Base-by-base conservation (phyloP, 2,113 vertebrate species). In the Eulemur rufifrons region DNA sequence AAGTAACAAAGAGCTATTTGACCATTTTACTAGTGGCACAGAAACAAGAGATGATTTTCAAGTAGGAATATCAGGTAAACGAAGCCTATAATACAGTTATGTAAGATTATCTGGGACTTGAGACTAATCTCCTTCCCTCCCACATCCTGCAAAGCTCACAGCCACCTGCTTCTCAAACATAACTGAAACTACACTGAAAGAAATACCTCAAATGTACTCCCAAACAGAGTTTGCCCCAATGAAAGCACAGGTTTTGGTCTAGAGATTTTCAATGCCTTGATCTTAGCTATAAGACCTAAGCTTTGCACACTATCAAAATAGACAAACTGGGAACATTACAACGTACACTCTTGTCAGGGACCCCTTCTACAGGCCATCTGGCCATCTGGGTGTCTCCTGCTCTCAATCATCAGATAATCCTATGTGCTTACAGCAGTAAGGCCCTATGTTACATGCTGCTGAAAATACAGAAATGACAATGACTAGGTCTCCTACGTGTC, bases 21-120 rank as follows among this genome's bases (percentile, higher is more conserved):
- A 81, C 39, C 29, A 50, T n/a, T 82, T 89, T 32, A 50, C 25
- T 45, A 21, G n/a, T 37, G 37, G 34, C 71, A 89, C 45, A 47
- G 20, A 92, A 81, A 84, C 52, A 73, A 82, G 45, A 66, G 37
- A 86, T 2, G 6, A 82, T 59, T 88, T 80, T 73, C 73, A 73
- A 76, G 47, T 1, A 93, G 71, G 54, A 95, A 74, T 74, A 81
- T 88, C 88, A 92, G 63, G 96, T 95, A 94, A 77, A 74, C 0
- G 9, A 68, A 50, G 71, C 47, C 74, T 23, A 52, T 11, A 39
- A 81, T 52, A 95, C 87, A 97, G 78, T 97, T 97, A 95, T 1
- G 45, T 71, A 94, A 98, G 86, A 80, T 76, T 96, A 89, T 32
- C 74, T 64, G 69, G 85, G 94, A 94, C 68, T 85, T 47, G 85